Evolutionary conservation across 2,888 invertebrate genomes (phyloP), one percentile per base, ranked within the genome.

Genomic region (Spisula subtruncata): DNA sequence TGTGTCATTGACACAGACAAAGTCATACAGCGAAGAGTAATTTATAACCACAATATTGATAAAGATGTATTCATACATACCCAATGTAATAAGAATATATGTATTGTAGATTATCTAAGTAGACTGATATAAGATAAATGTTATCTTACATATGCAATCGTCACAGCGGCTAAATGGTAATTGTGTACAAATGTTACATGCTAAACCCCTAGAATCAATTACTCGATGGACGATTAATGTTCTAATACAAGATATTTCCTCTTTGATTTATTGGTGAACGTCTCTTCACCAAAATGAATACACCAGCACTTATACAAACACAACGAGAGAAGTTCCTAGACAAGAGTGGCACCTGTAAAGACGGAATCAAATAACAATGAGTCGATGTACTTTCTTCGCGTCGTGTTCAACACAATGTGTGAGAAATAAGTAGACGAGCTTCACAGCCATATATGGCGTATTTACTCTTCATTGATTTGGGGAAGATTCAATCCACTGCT

Each of bases 131-230:
- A 51, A 66, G 60, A 66, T n/a, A 12, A 25, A 41, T 5, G 8
- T 8, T 41, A 41, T 41, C 41, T 41, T 41, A 41, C 41, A 41
- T 8, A 5, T 41, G 41, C 8, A 41, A 41, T n/a, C 60, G 5
- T 66, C n/a, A 66, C 60, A 66, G 6, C n/a, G 51, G 5, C 51
- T 51, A 16, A 51, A 51, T 51, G 16, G 5, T 16, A 51, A 51
- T 51, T 6, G 14, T 16, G 1, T 51, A 51, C 14, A 51, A 51
- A 51, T 51, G 51, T 51, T 51, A 51, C 51, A 51, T 51, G 51
- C 51, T 51, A 51, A 51, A 60, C 60, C 60, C 18, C 60, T 60
- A 60, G 60, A 60, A 60, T n/a, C 60, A 60, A 60, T 60, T 60
- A 25, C 60, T 18, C 60, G 6, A 8, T 20, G n/a, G 25, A 25